phyloP scores from a whole-genome alignment of 2,888 invertebrate genomes.

The Diadegma fenestrale region DNA sequence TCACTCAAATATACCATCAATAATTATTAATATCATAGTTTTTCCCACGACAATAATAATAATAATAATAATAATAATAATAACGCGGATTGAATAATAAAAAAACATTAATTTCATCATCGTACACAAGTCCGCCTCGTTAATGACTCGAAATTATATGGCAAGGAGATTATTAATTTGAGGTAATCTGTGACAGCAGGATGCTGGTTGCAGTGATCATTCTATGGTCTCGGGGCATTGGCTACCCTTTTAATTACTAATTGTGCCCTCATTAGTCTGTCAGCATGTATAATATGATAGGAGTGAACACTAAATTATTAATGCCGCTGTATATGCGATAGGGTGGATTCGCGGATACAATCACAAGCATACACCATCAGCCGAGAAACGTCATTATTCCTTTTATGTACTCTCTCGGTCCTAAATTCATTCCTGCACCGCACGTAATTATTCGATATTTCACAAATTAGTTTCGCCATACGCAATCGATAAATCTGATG shows the following conservation, averaged over 20 bases:
- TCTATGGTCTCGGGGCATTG: conserved; percentile 41
- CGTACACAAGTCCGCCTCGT: neutral
- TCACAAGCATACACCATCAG: neutral
- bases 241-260: conserved; percentile 70
- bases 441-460: conserved; percentile 48
- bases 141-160: neutral
- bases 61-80: neutral
- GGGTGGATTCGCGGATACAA: neutral
- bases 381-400: neutral
- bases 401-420: neutral
- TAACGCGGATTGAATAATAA: neutral
- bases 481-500: neutral
- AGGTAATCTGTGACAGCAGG: conserved; percentile 16
- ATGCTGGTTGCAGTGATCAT: conserved; percentile 28
- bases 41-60: neutral
- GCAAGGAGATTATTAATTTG: conserved; percentile 10
- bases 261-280: conserved; percentile 53
- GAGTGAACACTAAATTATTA: conserved; percentile 41
- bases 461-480: neutral
- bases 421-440: neutral
- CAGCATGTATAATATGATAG: conserved; percentile 12
- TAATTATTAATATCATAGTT: neutral
- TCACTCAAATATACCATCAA: neutral
- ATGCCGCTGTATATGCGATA: conserved; percentile 16
- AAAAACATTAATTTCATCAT: neutral